phyloP scores from a whole-genome alignment of 2,888 invertebrate species.

The Macropis europaea region DNA sequence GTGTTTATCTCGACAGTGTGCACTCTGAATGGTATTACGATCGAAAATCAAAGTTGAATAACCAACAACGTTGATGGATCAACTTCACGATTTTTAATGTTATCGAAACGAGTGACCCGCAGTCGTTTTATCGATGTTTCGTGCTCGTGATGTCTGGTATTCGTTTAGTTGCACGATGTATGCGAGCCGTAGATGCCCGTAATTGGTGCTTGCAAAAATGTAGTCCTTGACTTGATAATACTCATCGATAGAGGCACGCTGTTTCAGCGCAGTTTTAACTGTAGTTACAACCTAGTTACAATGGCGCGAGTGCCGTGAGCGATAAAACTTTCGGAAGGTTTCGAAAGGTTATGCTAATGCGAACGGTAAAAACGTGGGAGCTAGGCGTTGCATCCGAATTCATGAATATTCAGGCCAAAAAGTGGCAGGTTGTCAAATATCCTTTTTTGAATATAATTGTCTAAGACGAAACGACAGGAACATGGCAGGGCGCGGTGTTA shows the following conservation, averaged over 20 bases:
- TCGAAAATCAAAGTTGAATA: no score
- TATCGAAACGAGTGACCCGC: no score
- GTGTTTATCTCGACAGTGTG: no score
- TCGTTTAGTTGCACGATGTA: conserved; percentile 28
- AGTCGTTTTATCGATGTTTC: not conserved
- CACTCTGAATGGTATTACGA: no score
- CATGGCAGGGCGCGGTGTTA: no score
- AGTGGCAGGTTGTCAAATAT: no score
- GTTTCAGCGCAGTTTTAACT: conserved; percentile 35
- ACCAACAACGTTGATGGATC: no score
- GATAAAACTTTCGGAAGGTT: conserved; percentile 47
- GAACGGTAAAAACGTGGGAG: conserved; percentile 17
- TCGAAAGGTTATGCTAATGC: conserved; percentile 23
- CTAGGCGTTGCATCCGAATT: conserved; percentile 4
- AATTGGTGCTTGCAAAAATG: conserved; percentile 46
- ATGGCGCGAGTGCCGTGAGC: conserved; percentile 9
- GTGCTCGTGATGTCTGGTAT: not conserved
- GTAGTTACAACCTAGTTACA: conserved; percentile 49
- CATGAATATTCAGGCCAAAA: no score
- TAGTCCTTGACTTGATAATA: conserved; percentile 53
- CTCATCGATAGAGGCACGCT: conserved; percentile 19
- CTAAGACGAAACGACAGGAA: no score
- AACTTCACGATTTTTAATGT: no score
- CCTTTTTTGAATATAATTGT: no score
- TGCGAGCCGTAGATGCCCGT: conserved; percentile 19